Conservation (phyloP, 2,797 vertebrate species). For the Arremon brunneinucha region DNA sequence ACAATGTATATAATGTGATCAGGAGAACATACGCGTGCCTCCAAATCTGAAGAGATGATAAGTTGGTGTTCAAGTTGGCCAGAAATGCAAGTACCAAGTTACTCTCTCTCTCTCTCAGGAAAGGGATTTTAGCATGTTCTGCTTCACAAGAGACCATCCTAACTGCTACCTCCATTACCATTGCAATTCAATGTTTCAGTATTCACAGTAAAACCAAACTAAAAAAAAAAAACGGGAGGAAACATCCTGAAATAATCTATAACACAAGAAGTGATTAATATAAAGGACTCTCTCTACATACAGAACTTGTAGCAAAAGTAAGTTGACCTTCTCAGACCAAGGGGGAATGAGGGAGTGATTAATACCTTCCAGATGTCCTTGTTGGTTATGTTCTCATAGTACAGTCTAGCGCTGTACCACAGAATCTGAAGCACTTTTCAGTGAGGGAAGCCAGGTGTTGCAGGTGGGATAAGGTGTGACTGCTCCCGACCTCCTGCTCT, state of each 20-base stretch:
- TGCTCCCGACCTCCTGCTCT: neutral
- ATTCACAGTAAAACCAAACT: neutral
- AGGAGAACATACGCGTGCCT: neutral
- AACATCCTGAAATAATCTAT: neutral
- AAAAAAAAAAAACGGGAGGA: neutral
- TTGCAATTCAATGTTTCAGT: neutral
- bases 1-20: neutral
- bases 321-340: neutral
- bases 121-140: neutral
- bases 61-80: neutral
- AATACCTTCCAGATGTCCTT: neutral
- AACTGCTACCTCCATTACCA: neutral
- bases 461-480: rapidly evolving
- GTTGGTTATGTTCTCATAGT: neutral
- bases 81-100: neutral
- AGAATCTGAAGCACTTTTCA: neutral
- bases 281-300: neutral
- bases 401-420: neutral
- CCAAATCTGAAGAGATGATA: neutral
- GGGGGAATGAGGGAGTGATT: neutral
- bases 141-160: neutral
- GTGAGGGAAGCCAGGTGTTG: neutral
- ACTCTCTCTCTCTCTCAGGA: neutral
- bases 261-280: neutral
- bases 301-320: neutral